These are phyloP conservation scores for Spodoptera litura DNA, from an alignment of 1,140 invertebrate genomes.

Conservation along the genomic window DNA sequence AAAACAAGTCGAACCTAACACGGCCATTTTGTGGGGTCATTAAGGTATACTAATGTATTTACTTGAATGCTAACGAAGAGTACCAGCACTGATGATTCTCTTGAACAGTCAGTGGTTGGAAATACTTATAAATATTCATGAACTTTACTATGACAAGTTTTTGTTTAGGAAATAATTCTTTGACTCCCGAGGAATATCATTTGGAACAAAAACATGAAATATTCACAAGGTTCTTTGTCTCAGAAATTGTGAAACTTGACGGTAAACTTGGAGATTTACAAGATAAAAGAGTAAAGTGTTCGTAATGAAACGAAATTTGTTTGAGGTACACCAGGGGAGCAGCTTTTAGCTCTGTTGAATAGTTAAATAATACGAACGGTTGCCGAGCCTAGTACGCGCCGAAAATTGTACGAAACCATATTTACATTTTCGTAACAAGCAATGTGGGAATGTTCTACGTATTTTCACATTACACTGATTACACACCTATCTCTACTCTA, in stretches of 20 bases:
- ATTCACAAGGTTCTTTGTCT: constrained; percentile 74
- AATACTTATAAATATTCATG: constrained; percentile 72
- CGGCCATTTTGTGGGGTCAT: constrained; percentile 28
- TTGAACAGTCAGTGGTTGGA: constrained; percentile 11
- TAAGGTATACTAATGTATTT: constrained; percentile 8
- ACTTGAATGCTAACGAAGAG: constrained; percentile 32
- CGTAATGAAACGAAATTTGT: constrained; percentile 52
- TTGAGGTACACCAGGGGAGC: constrained; percentile 37
- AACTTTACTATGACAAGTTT: constrained; percentile 50
- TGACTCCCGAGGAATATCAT: constrained; percentile 64
- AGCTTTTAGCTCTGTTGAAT: constrained; percentile 30
- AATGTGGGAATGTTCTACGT: constrained; percentile 6
- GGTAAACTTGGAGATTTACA: constrained; percentile 70
- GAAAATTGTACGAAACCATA: constrained; percentile 19
- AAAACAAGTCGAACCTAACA: constrained; percentile 8
- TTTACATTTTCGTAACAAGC: constrained; percentile 16
- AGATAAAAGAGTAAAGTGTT: constrained; percentile 66
- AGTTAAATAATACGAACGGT: constrained; percentile 29
- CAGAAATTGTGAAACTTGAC: constrained; percentile 67
- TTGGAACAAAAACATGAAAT: constrained; percentile 74
- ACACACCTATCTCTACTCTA: not conserved
- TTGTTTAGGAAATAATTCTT: constrained; percentile 73
- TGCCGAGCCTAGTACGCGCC: constrained; percentile 11
- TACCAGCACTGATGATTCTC: constrained; percentile 3
- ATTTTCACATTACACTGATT: constrained; percentile 29